Base-by-base conservation (phyloP, 2,888 invertebrate genomes). In the Scaptomyza parva region DNA sequence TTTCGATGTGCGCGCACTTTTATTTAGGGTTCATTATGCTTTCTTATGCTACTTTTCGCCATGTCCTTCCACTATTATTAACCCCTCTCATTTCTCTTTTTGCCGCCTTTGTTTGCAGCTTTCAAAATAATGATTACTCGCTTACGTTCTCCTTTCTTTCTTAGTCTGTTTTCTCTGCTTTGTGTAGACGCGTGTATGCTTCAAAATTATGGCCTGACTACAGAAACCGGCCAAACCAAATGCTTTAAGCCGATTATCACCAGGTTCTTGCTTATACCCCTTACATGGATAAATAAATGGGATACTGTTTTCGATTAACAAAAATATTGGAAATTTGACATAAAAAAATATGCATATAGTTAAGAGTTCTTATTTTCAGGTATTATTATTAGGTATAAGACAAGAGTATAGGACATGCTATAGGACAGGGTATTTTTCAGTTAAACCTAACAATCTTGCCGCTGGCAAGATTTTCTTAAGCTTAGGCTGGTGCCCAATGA, bases 21-120 rank as follows among this genome's bases (percentile, higher is more conserved):
- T 84, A 80, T 80, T 80, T 80, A 74, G 85, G 78, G 85, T 80
- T 80, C 80, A 80, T 80, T 80, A 80, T 80, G 80, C 61, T 72
- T 67, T 72, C 69, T 71, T 68, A 70, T 68, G 64, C 62, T 45
- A 55, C 62, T 78, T 63, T 60, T 30, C 35, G 30, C 26, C 54
- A 41, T 22, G 17, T 44, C 26, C 22, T 28, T 11, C 8, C 37
- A 1, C 33, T 20, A 33, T 22, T n/a, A 28, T 28, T 8, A 2
- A 24, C 14, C 43, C 35, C 26, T 2, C 33, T 30, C 11, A 33
- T 30, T 6, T 33, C 14, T 20, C 2, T 4, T 18, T 17, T 33
- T 2, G 8, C 12, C 28, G n/a, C 24, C 35, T 51, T 69, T 69
- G 67, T 73, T 84, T 78, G 83, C 48, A 40, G 68, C 64, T 70